Evolutionary conservation across 2,113 vertebrate genomes (phyloP), one percentile per base, ranked within the genome.

Genomic region (Machaerirhynchus nigripectus): DNA sequence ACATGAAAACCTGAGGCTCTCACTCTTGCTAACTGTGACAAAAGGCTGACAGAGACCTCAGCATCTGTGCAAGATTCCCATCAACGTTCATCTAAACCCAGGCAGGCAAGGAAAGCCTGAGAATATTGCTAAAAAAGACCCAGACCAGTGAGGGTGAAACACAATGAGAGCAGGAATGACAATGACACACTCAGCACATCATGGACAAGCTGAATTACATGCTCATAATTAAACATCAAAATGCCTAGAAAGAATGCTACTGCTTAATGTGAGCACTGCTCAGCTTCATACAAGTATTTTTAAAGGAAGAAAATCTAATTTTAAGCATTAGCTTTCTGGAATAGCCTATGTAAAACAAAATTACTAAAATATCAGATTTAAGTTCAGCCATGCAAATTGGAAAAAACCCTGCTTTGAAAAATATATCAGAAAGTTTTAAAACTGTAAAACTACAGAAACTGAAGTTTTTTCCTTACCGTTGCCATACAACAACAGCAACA

Each of bases 201-300:
- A 77, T 0, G 0, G 39, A 63, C 35, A 61, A 69, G 6, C 21
- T 30, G 33, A 64, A 87, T 64, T 28, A 61, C 13, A 14, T 3
- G 7, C 39, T 70, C n/a, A 42, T 42, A 75, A 71, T 28, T 35
- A 55, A 91, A 85, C 26, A 55, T 23, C 35, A 33, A 71, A 92
- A 82, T 37, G 5, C 31, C 42, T 27, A 89, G 28, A 87, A 94
- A 80, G 35, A 64, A 44, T 19, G 28, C 3, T 23, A 52, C 35
- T 71, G 50, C 35, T 67, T 77, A 63, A 52, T 15, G 8, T 70
- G 28, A 84, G 52, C n/a, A 69, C 13, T 57, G 19, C 46, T 60
- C 53, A 49, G 8, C 53, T 88, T 86, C 59, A 74, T 30, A n/a
- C 16, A 78, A 63, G 49, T 85, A 30, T n/a, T 78, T 65, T 27